Conservation (phyloP, 2,888 invertebrate species). For the Netelia fuscicornis region DNA sequence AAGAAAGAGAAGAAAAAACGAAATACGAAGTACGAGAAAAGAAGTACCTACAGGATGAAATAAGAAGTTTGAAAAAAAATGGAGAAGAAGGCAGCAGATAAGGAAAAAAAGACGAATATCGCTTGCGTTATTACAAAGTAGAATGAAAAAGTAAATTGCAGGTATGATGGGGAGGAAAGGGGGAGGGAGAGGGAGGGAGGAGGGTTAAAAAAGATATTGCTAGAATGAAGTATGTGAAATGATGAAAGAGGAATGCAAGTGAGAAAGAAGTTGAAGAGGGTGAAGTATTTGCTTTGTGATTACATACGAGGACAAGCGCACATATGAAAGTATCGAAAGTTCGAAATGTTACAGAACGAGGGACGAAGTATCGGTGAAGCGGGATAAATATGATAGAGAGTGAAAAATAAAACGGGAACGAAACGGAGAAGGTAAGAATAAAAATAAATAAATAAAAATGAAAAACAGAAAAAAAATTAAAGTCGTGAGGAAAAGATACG, state of each 20-base stretch:
- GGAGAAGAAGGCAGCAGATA: not conserved
- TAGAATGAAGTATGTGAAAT: not conserved
- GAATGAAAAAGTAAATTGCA: not conserved
- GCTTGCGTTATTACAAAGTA: not conserved
- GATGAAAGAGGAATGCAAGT: constrained; percentile 24
- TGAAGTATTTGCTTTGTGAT: not conserved
- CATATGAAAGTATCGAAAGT: not conserved
- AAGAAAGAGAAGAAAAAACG: not conserved
- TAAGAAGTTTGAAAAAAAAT: not conserved
- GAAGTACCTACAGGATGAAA: not conserved
- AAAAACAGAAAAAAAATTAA: constrained; percentile 15
- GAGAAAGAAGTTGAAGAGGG: not conserved
- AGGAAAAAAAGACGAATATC: not conserved
- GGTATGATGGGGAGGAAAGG: not conserved
- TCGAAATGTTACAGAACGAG: not conserved
- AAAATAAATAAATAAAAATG: constrained; percentile 28
- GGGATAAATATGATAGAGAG: constrained; percentile 21
- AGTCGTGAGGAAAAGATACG: constrained; percentile 47
- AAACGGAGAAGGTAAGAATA: constrained; percentile 1
- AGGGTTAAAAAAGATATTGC: constrained; percentile 10
- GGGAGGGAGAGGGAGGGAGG: constrained; percentile 18
- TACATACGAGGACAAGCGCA: too few species aligned
- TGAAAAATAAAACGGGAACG: constrained; percentile 6
- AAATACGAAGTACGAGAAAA: not conserved
- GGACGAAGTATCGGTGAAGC: constrained; percentile 4